A percentile compares a stretch with the other conserved stretches of the same genome.
Conservation (phyloP, 2,888 invertebrate genomes). For the Malthinus seriepunctatus region DNA sequence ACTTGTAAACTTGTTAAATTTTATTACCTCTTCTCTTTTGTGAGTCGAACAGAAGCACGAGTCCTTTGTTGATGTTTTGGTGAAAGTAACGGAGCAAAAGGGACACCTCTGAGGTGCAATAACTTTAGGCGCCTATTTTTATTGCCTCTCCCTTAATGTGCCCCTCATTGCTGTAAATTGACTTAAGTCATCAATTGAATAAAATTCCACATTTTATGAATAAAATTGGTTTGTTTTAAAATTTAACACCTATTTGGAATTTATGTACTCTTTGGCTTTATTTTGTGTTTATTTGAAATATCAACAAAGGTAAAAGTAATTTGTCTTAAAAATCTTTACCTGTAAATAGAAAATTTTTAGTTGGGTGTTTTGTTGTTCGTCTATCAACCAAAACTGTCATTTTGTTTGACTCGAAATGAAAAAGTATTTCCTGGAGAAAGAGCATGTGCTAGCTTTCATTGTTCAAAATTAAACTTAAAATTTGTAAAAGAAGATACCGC, state of each 20-base stretch:
- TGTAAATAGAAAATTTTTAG: slow-evolving; percentile 10
- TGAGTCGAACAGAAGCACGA: too few species aligned
- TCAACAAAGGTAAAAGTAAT: slow-evolving; percentile 13
- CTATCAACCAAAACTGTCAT: slow-evolving; percentile 8
- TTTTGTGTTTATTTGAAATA: not conserved
- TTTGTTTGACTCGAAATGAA: slow-evolving; percentile 11
- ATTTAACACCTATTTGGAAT: slow-evolving; percentile 6
- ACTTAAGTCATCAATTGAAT: too few species aligned
- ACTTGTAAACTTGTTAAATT: too few species aligned
- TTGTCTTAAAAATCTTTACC: slow-evolving; percentile 8
- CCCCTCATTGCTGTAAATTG: too few species aligned
- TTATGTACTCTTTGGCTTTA: not conserved
- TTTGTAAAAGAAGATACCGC: not conserved
- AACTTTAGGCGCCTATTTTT: slow-evolving; percentile 1
- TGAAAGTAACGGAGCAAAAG: too few species aligned
- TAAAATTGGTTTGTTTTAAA: slow-evolving; percentile 4
- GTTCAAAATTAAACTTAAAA: not conserved
- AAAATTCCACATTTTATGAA: too few species aligned
- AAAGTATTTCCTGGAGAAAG: slow-evolving; percentile 11
- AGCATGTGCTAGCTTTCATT: slow-evolving; percentile 10
- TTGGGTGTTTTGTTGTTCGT: slow-evolving; percentile 1
- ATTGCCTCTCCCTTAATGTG: too few species aligned
- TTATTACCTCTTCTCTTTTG: too few species aligned
- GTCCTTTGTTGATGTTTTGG: too few species aligned
- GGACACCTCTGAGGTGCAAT: not conserved